phyloP scores from a whole-genome alignment of 37 sponge, comb jelly and placozoan species.

The Oscarella lobularis region DNA sequence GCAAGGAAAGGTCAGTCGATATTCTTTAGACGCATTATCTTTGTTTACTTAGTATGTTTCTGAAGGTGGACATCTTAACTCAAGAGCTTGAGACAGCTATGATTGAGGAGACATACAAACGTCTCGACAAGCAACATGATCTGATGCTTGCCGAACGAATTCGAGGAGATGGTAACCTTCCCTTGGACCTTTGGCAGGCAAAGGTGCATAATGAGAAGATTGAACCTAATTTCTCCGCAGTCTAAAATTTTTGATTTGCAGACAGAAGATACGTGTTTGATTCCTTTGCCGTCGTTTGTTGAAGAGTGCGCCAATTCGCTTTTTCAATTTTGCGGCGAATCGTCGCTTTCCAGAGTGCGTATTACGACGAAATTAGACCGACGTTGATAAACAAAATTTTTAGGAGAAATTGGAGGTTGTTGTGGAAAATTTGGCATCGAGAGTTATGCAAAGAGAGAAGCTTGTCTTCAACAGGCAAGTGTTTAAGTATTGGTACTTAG shows the following conservation, averaged over 20 bases:
- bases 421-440: neutral
- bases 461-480: neutral
- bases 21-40: no score
- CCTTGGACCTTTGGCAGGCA: constrained; percentile 58
- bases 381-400: no score
- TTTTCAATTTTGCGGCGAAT: neutral
- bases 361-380: no score
- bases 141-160: constrained; percentile 28
- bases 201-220: neutral
- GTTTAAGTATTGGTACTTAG: neutral
- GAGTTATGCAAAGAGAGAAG: neutral
- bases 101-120: constrained; percentile 31
- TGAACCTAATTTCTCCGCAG: neutral
- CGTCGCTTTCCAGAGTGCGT: neutral
- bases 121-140: constrained; percentile 23
- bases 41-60: no score
- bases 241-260: neutral
- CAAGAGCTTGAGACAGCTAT: constrained; percentile 25
- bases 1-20: no score
- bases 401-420: neutral
- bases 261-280: neutral
- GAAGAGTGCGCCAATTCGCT: neutral
- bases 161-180: constrained; percentile 47
- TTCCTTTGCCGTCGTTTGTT: neutral
- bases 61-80: neutral